Evolutionary conservation across 92 coral and sea anemone species (phyloP).

Genomic region (Porites divaricata): DNA sequence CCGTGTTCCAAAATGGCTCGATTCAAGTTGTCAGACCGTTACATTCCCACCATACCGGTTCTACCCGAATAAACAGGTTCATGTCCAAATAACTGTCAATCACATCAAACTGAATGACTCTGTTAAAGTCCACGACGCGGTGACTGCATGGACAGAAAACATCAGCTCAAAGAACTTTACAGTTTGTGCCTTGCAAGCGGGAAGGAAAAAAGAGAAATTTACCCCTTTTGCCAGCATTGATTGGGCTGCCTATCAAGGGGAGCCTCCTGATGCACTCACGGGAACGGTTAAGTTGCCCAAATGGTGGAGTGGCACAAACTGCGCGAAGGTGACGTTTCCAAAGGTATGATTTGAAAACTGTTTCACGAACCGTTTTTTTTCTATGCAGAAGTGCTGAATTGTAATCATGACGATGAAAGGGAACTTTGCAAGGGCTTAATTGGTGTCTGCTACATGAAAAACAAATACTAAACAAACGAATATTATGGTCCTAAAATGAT

Average conservation of each 20-base stretch:
- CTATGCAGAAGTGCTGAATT: too few species aligned
- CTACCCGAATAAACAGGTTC: slow-evolving; percentile 24
- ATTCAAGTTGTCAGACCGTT: slow-evolving; percentile 5
- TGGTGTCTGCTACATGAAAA: too few species aligned
- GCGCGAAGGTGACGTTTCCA: slow-evolving; percentile 53
- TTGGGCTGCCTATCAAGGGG: slow-evolving; percentile 71
- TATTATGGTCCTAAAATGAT: too few species aligned
- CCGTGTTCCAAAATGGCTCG: slow-evolving; percentile 6
- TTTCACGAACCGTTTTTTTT: too few species aligned
- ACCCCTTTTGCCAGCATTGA: slow-evolving; percentile 59
- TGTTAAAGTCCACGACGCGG: slow-evolving; percentile 63
- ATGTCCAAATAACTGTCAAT: slow-evolving; percentile 6
- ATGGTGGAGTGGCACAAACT: slow-evolving; percentile 77
- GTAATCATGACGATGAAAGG: too few species aligned
- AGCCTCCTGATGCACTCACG: slow-evolving; percentile 60
- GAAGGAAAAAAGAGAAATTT: slow-evolving; percentile 12
- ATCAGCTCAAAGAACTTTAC: slow-evolving; percentile 53
- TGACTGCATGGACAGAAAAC: slow-evolving; percentile 71
- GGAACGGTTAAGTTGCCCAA: slow-evolving; percentile 57
- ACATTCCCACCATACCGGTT: slow-evolving; percentile 22
- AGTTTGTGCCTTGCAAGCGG: slow-evolving; percentile 70
- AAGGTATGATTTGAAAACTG: slow-evolving; percentile 16
- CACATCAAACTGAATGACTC: neutral
- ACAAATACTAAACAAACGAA: too few species aligned
- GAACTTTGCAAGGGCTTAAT: too few species aligned